phyloP scores from a whole-genome alignment of 2,888 invertebrate species.

The Leucophenga montana region DNA sequence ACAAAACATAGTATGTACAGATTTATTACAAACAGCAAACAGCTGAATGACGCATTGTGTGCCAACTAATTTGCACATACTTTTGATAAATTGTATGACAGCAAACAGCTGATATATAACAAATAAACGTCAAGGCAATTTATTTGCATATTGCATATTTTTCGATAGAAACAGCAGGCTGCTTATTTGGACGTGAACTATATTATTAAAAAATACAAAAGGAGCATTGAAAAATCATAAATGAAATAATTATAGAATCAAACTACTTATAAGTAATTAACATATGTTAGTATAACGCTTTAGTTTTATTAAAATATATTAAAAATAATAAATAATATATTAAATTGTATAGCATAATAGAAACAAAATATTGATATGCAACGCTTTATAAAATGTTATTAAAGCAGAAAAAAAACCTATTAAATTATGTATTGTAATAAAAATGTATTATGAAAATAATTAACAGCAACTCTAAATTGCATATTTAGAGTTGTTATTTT shows the following conservation, averaged over 20 bases:
- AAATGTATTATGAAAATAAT: not conserved
- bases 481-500: not conserved
- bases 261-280: not conserved
- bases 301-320: not conserved
- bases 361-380: not conserved
- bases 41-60: too few species aligned
- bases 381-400: too few species aligned
- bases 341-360: slow-evolving; percentile 22
- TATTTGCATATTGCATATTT: too few species aligned
- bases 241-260: not conserved
- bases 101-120: too few species aligned
- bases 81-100: too few species aligned
- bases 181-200: too few species aligned
- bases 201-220: too few species aligned
- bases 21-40: too few species aligned
- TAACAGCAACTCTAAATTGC: not conserved
- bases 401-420: not conserved
- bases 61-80: too few species aligned
- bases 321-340: slow-evolving; percentile 37
- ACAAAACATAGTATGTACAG: too few species aligned
- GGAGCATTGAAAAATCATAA: not conserved
- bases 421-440: not conserved
- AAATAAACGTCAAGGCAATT: too few species aligned
- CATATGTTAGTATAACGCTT: not conserved
- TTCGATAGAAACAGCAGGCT: too few species aligned